phyloP scores from a whole-genome alignment of 2,113 vertebrate species.

The Anseranas semipalmata region DNA sequence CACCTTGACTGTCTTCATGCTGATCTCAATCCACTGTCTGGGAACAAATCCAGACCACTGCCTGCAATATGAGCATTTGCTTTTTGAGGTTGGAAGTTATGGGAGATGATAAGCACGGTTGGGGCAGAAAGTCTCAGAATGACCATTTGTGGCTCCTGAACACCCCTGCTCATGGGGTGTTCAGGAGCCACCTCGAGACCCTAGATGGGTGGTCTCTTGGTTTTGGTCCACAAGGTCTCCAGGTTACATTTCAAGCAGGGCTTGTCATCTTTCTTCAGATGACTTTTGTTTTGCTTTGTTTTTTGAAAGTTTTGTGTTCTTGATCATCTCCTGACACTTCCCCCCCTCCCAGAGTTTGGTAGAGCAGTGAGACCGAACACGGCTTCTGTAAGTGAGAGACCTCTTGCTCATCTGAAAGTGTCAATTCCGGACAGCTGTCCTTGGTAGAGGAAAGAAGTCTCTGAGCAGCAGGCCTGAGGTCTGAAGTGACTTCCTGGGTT shows the following conservation, averaged over 20 bases:
- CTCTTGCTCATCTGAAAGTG: not conserved
- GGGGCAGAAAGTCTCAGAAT: not conserved
- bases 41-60: not conserved
- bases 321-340: not conserved
- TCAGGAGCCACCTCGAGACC: not conserved
- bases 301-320: not conserved
- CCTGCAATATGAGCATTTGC: not conserved
- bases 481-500: not conserved
- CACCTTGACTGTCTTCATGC: not conserved
- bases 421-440: not conserved
- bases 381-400: not conserved
- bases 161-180: not conserved
- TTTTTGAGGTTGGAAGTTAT: not conserved
- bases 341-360: not conserved
- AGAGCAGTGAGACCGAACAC: not conserved
- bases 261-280: not conserved
- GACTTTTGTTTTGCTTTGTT: too few relatives aligned
- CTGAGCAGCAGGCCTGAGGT: not conserved
- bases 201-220: not conserved
- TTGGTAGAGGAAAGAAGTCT: not conserved
- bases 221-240: not conserved
- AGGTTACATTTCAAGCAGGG: not conserved
- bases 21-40: not conserved
- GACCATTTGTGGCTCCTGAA: not conserved
- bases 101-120: not conserved